Conservation (phyloP, 2,888 invertebrate genomes). For the Ametastegia equiseti region DNA sequence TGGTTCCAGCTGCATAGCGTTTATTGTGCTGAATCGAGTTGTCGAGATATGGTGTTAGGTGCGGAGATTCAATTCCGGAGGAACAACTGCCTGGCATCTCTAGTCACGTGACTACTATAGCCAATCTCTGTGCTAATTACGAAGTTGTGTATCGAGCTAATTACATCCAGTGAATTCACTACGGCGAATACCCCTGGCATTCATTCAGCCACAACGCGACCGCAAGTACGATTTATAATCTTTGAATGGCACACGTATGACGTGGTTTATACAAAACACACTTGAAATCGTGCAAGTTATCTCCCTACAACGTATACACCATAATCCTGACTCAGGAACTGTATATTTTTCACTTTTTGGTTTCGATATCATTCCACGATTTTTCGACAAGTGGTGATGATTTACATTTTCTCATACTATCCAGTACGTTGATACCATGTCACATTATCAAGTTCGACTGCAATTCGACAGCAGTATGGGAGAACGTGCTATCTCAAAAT, state of each 20-base stretch:
- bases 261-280: slow-evolving; percentile 30
- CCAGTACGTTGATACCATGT: no score
- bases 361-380: not conserved
- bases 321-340: not conserved
- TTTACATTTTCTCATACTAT: no score
- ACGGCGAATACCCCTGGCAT: slow-evolving; percentile 11
- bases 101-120: slow-evolving; percentile 13
- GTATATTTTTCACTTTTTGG: not conserved
- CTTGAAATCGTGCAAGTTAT: slow-evolving; percentile 7
- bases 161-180: slow-evolving; percentile 41
- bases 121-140: slow-evolving; percentile 46
- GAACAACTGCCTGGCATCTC: slow-evolving; percentile 17
- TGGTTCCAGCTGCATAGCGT: not conserved
- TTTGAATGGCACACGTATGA: slow-evolving; percentile 34
- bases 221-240: slow-evolving; percentile 41
- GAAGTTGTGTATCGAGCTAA: slow-evolving; percentile 37
- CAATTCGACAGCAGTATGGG: no score
- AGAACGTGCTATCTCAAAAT: no score
- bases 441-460: no score
- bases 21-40: not conserved
- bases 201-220: slow-evolving; percentile 29
- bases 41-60: not conserved
- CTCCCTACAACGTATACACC: not conserved
- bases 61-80: slow-evolving; percentile 4
- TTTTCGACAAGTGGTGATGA: no score